A percentile compares a stretch with the other conserved stretches of the same genome.
phyloP scores from a whole-genome alignment of 1,140 invertebrate genomes.

The Danaus melanippus region DNA sequence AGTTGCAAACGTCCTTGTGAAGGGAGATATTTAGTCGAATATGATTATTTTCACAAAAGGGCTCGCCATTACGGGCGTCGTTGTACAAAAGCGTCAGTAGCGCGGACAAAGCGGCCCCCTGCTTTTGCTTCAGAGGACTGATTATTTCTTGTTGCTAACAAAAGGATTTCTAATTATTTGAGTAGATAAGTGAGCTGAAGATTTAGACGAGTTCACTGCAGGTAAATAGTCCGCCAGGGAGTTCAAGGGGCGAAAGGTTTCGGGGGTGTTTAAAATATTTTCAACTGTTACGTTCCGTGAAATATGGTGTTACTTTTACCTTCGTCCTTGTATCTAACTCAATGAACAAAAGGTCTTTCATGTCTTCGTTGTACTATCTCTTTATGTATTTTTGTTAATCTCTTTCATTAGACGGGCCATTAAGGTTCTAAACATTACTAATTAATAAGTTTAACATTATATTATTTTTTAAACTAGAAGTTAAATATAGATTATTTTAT shows the following conservation, averaged over 20 bases:
- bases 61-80: constrained; percentile 25
- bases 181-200: constrained; percentile 30
- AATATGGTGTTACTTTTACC: background rate
- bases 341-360: no score
- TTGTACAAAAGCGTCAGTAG: constrained; percentile 30
- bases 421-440: no score
- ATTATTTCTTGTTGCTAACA: constrained; percentile 50
- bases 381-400: no score
- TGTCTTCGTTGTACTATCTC: no score
- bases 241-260: no score
- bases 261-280: background rate
- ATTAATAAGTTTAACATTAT: no score
- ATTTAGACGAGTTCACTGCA: constrained; percentile 20
- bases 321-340: background rate
- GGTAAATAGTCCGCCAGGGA: background rate
- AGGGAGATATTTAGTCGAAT: constrained; percentile 32
- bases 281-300: background rate
- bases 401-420: no score
- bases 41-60: constrained; percentile 48
- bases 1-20: constrained; percentile 19
- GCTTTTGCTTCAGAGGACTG: constrained; percentile 36
- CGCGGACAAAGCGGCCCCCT: constrained; percentile 37
- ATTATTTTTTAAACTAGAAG: no score
- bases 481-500: no score
- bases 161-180: constrained; percentile 47